phyloP scores from a whole-genome alignment of 2,113 vertebrate species.

The Pseudopodoces humilis region DNA sequence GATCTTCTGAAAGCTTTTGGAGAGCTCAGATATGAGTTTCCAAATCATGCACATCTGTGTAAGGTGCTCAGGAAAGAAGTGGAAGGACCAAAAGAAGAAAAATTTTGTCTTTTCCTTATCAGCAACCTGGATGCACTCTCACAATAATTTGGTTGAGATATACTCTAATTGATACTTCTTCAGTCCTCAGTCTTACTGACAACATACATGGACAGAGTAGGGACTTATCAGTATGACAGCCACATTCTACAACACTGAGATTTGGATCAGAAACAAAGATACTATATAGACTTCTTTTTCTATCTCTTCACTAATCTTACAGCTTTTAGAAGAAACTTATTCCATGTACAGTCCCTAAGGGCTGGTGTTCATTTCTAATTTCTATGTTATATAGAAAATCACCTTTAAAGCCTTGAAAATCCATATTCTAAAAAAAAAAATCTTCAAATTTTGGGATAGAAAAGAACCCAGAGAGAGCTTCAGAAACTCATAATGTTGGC shows the following conservation, averaged over 20 bases:
- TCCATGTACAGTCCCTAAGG: not conserved
- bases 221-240: not conserved
- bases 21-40: not conserved
- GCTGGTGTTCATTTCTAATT: conserved; percentile 20
- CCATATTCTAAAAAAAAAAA: conserved; percentile 5
- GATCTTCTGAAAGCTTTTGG: not conserved
- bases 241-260: not conserved
- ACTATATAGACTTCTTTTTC: not conserved
- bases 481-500: conserved; percentile 71
- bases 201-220: not conserved
- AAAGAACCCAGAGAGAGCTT: conserved; percentile 43
- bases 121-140: not conserved
- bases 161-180: not conserved
- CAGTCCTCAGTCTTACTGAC: not conserved
- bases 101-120: not conserved
- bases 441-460: conserved; percentile 12
- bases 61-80: not conserved
- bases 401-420: conserved; percentile 47
- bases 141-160: not conserved
- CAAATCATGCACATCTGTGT: not conserved
- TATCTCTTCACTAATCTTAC: not conserved
- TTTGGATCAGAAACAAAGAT: not conserved
- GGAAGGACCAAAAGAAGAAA: not conserved
- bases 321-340: not conserved
- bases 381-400: conserved; percentile 14